Base-by-base conservation (phyloP, 2,797 vertebrate species). In the Avahi laniger region DNA sequence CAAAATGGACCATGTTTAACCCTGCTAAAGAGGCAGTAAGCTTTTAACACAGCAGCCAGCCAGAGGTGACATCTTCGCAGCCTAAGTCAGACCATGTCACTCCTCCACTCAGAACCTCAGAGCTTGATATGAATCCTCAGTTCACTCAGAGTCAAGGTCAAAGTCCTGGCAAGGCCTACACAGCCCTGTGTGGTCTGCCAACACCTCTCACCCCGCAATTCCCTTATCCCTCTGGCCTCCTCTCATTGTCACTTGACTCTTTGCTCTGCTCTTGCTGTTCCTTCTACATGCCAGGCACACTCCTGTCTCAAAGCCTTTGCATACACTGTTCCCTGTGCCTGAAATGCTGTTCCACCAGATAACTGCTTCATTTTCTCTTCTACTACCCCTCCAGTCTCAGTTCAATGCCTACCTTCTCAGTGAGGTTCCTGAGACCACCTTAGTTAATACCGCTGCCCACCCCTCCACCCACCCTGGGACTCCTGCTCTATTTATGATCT, bases 161-260 rank as follows among this genome's bases (percentile, higher is more conserved):
- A 83, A 52, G 70, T 14, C 35, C 43, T 46, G 28, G 30, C 48
- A 17, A 82, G 63, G 43, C 30, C 61, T 2, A 24, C 17, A 8
- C 1, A 33, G 52, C 35, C 46, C 20, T 3, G 22, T 0, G 0
- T 17, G 33, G 52, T 30, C 24, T n/a, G 30, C 69, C 2, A 15
- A 17, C 12, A 13, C 2, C 61, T 7, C 3, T 28, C 67, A 2
- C 5, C 9, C 10, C 10, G 1, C 7, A 1, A 0, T 33, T 17
- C 12, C 33, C 14, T 26, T 8, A 15, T 8, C n/a, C 69, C 30
- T 30, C 43, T 8, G 26, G 24, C 35, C n/a, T 76, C 57, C 41
- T 81, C 26, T n/a, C 3, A 2, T 22, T 59, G 24, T 2, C 7
- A 1, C 7, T 13, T 0, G 0, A 18, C 35, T 35, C 14, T 50